Conservation (phyloP, 2,113 vertebrate genomes). For the Guaruba guarouba region DNA sequence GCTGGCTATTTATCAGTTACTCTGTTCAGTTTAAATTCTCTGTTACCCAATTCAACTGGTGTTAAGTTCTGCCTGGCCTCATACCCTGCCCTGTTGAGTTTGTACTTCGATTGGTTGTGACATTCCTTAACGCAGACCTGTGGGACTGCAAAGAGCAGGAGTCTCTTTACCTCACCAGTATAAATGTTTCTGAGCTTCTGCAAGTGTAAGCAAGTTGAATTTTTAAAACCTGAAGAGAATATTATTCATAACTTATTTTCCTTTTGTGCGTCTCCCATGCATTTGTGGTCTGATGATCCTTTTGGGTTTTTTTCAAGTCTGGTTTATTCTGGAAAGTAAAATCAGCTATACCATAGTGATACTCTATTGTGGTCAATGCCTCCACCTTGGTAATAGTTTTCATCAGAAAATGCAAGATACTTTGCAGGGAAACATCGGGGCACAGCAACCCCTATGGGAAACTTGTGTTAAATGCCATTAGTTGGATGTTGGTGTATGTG, state of each 20-base stretch:
- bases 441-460: neutral
- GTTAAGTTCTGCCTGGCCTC: neutral
- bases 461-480: neutral
- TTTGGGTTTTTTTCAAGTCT: neutral
- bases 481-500: neutral
- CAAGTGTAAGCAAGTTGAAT: neutral
- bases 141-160: neutral
- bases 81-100: neutral
- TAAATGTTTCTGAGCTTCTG: neutral
- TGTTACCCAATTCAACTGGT: neutral
- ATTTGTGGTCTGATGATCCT: neutral
- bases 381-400: neutral
- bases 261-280: neutral
- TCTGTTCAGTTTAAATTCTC: neutral
- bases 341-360: neutral
- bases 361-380: neutral
- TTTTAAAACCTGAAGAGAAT: neutral
- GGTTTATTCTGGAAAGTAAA: neutral
- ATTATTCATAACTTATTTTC: neutral
- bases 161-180: neutral
- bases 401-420: neutral
- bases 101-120: neutral
- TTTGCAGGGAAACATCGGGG: neutral
- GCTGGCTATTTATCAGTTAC: neutral
- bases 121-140: neutral